phyloP scores from a whole-genome alignment of 2,113 vertebrate genomes.

The Myiopsitta monachus region DNA sequence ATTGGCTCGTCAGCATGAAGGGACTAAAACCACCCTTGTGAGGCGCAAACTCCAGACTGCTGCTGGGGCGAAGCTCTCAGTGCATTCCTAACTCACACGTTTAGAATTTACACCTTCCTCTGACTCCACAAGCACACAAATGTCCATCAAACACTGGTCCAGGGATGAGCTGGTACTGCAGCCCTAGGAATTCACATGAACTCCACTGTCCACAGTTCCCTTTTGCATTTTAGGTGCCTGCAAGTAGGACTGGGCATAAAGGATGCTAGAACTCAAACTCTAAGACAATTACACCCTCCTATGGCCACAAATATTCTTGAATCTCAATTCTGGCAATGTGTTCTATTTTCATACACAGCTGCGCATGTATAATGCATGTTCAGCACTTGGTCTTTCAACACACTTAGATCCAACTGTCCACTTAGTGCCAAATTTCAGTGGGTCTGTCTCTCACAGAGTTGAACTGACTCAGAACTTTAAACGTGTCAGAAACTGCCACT shows the following conservation, averaged over 20 bases:
- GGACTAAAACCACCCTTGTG: neutral
- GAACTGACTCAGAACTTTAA: neutral
- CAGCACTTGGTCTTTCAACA: slow-evolving; percentile 17
- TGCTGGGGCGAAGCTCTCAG: neutral
- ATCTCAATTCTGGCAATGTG: neutral
- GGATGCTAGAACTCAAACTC: neutral
- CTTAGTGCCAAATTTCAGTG: neutral
- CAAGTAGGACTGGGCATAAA: neutral
- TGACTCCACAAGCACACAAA: neutral
- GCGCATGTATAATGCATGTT: neutral
- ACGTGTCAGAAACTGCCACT: neutral
- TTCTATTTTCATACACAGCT: neutral
- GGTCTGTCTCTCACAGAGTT: neutral
- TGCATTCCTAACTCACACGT: neutral
- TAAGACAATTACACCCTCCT: neutral
- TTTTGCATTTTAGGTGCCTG: slow-evolving; percentile 14
- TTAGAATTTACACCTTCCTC: neutral
- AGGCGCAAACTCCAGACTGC: neutral
- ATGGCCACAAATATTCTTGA: slow-evolving; percentile 50
- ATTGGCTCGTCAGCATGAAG: neutral
- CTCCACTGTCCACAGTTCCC: neutral
- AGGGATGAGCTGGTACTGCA: neutral
- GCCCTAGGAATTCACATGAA: neutral
- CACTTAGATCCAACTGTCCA: neutral
- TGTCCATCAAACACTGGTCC: neutral